Conservation (phyloP, 2,888 invertebrate genomes). For the Stictocephala bisonia region DNA sequence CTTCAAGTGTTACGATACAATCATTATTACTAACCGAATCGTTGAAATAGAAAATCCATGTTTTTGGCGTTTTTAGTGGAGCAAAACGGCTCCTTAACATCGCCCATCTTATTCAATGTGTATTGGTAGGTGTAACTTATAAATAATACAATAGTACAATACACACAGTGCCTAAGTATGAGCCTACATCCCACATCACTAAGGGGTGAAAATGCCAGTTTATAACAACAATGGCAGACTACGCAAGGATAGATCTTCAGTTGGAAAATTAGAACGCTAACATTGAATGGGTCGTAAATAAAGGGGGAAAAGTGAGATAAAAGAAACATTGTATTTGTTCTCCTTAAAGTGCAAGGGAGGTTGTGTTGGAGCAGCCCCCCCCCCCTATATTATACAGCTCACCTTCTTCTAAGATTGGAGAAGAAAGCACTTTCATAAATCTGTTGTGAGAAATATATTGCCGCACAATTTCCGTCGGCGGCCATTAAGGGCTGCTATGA, state of each 20-base stretch:
- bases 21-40: too few relatives aligned
- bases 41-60: too few relatives aligned
- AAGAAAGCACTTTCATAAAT: constrained; percentile 88
- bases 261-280: constrained; percentile 4
- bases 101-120: too few relatives aligned
- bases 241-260: constrained; percentile 2
- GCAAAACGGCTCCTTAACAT: too few relatives aligned
- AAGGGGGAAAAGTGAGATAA: constrained; percentile 12
- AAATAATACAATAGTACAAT: too few relatives aligned
- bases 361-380: constrained; percentile 62
- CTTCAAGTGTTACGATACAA: too few relatives aligned
- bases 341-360: constrained; percentile 62
- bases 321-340: constrained; percentile 17
- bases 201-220: constrained; percentile 3
- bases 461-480: constrained; percentile 92
- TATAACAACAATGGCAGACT: constrained; percentile 6
- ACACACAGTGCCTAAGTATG: too few relatives aligned
- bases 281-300: constrained; percentile 16
- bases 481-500: constrained; percentile 72
- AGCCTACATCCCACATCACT: too few relatives aligned
- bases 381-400: constrained; percentile 51
- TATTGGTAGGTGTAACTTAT: too few relatives aligned
- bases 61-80: too few relatives aligned
- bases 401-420: constrained; percentile 61
- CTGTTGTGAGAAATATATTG: constrained; percentile 85